Conservation (phyloP, 2,113 vertebrate genomes). For the Lepisosteus osseus region DNA sequence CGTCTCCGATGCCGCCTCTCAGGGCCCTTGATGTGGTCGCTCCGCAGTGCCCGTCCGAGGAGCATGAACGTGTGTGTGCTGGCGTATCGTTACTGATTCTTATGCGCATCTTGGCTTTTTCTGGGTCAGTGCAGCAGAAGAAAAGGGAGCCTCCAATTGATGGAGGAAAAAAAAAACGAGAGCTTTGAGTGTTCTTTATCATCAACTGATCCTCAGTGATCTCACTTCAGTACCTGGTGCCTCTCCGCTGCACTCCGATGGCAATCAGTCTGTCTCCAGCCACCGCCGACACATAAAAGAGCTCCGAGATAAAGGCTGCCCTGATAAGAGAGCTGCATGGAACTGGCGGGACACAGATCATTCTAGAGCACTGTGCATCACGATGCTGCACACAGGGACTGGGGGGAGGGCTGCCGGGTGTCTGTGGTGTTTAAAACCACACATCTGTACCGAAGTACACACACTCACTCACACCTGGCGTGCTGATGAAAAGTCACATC, state of each 20-base stretch:
- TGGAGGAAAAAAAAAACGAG: conserved; percentile 20
- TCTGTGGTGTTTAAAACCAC: too few species aligned
- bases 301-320: conserved; percentile 26
- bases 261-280: conserved; percentile 53
- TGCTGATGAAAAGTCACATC: too few species aligned
- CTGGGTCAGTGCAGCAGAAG: conserved; percentile 49
- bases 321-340: conserved; percentile 18
- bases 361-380: too few species aligned
- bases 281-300: conserved; percentile 19
- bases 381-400: too few species aligned
- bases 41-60: too few species aligned
- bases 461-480: too few species aligned
- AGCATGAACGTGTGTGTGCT: neutral
- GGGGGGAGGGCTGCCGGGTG: too few species aligned
- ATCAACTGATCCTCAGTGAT: conserved; percentile 43
- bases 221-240: conserved; percentile 49
- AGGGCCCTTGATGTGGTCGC: too few species aligned
- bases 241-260: conserved; percentile 41
- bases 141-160: conserved; percentile 24
- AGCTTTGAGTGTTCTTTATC: conserved; percentile 46
- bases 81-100: neutral
- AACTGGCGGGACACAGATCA: too few species aligned
- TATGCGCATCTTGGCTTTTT: conserved; percentile 60
- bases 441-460: too few species aligned
- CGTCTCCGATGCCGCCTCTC: too few species aligned